These are phyloP conservation scores for Agonopterix heracliana DNA, from an alignment of 2,888 invertebrate genomes.

Conservation along the genomic window DNA sequence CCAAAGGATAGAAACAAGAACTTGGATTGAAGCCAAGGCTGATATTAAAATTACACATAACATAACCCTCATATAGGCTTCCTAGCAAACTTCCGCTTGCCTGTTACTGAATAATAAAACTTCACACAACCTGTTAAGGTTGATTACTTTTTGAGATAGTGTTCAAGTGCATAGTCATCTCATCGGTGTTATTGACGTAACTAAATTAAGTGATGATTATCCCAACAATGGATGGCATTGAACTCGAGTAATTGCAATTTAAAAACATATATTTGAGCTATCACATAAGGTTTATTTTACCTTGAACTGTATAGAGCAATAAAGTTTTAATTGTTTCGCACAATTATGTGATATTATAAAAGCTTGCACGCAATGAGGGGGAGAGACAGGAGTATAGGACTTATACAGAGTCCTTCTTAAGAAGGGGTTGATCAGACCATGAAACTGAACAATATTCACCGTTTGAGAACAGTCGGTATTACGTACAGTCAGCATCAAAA, in stretches of 20 bases:
- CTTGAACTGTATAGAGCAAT: too few relatives aligned
- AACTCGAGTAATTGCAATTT: conserved; percentile 13
- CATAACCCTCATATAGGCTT: conserved; percentile 17
- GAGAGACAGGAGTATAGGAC: too few relatives aligned
- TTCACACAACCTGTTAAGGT: conserved; percentile 11
- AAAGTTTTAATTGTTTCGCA: too few relatives aligned
- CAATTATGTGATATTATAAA: too few relatives aligned
- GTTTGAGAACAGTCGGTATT: too few relatives aligned
- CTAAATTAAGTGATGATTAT: conserved; percentile 29
- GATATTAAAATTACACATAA: conserved; percentile 26
- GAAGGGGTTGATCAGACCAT: too few relatives aligned
- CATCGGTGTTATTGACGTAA: conserved; percentile 19
- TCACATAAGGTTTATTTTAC: too few relatives aligned
- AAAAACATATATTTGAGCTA: background rate
- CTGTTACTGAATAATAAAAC: conserved; percentile 8
- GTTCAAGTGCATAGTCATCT: conserved; percentile 12
- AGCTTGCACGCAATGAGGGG: too few relatives aligned
- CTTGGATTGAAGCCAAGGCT: conserved; percentile 22
- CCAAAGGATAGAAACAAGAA: conserved; percentile 10
- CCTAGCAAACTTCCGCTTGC: conserved; percentile 6
- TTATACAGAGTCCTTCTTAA: too few relatives aligned
- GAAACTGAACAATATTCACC: too few relatives aligned
- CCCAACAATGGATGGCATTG: conserved; percentile 25
- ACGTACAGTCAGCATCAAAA: too few relatives aligned
- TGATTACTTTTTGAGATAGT: background rate